phyloP scores from a whole-genome alignment of 2,113 vertebrate species.

The Cynopterus brachyotis region DNA sequence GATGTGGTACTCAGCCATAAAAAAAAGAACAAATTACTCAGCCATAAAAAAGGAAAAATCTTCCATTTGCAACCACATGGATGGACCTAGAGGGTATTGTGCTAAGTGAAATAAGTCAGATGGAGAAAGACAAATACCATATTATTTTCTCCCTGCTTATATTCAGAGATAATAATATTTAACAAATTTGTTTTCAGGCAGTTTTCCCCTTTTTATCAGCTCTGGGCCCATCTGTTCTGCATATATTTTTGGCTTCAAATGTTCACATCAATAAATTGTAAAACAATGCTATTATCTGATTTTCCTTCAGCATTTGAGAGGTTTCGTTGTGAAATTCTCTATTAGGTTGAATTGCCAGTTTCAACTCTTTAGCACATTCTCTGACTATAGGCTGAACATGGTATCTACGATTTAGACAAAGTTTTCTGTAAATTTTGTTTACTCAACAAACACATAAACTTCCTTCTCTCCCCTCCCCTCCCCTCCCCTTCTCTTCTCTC shows the following conservation, averaged over 20 bases:
- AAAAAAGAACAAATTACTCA: no score
- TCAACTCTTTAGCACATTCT: neutral
- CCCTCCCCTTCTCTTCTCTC: neutral
- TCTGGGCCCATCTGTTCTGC: slow-evolving; percentile 58
- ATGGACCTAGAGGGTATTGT: no score
- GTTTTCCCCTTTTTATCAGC: slow-evolving; percentile 42
- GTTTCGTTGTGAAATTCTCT: neutral
- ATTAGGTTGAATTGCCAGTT: neutral
- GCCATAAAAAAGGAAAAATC: no score
- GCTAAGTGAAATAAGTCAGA: no score
- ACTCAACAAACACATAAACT: neutral
- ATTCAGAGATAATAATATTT: slow-evolving; percentile 46
- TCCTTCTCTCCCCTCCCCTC: neutral
- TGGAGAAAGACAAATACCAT: no score
- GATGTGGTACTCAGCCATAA: no score
- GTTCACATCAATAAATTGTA: slow-evolving; percentile 55
- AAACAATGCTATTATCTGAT: slow-evolving; percentile 52
- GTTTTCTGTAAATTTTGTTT: neutral
- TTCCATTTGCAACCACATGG: no score
- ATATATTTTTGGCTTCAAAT: slow-evolving; percentile 71
- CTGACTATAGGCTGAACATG: neutral
- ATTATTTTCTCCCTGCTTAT: neutral
- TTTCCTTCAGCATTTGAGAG: neutral
- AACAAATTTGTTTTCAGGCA: slow-evolving; percentile 50
- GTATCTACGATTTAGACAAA: neutral